These are phyloP conservation scores for Cantharis lateralis DNA, from an alignment of 2,888 invertebrate species.

Conservation along the genomic window DNA sequence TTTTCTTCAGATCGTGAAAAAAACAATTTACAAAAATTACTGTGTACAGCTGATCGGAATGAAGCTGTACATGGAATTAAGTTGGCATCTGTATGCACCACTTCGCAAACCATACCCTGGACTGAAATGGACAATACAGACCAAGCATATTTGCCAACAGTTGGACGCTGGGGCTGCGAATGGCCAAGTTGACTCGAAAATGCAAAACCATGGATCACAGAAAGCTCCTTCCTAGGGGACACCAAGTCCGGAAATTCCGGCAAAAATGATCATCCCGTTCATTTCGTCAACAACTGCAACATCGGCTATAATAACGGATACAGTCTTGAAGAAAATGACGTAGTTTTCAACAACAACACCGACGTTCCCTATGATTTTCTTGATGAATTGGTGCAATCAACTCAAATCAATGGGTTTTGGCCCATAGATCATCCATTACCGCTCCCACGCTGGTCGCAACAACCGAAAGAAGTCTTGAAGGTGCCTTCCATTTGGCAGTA, in stretches of 20 bases:
- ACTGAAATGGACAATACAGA: conserved; percentile 51
- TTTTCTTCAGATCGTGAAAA: conserved; percentile 72
- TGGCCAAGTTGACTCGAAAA: conserved; percentile 97
- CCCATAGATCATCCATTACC: conserved; percentile 74
- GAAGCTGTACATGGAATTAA: conserved; percentile 48
- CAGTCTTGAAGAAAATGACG: conserved; percentile 39
- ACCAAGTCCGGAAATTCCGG: conserved; percentile 50
- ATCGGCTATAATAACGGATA: conserved; percentile 52
- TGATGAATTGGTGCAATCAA: conserved; percentile 38
- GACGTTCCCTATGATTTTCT: conserved; percentile 11
- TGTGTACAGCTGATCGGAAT: conserved; percentile 51
- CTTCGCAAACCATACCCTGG: conserved; percentile 60
- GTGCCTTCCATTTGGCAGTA: conserved; percentile 66
- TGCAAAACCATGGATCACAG: conserved; percentile 58
- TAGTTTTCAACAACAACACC: conserved; percentile 32
- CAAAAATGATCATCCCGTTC: conserved; percentile 18
- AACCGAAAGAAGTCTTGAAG: conserved; percentile 57
- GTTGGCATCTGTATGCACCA: conserved; percentile 33
- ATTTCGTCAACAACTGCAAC: conserved; percentile 48
- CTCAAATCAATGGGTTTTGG: conserved; percentile 63
- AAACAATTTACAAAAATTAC: conserved; percentile 52
- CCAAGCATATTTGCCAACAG: conserved; percentile 72
- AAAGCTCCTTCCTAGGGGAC: conserved; percentile 51
- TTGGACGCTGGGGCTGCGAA: conserved; percentile 90
- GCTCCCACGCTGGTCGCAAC: conserved; percentile 72